A percentile compares a stretch with the other conserved stretches of the same genome.
These are phyloP conservation scores for Copsychus sechellarum DNA, from an alignment of 2,113 vertebrate species.

Conservation along the genomic window DNA sequence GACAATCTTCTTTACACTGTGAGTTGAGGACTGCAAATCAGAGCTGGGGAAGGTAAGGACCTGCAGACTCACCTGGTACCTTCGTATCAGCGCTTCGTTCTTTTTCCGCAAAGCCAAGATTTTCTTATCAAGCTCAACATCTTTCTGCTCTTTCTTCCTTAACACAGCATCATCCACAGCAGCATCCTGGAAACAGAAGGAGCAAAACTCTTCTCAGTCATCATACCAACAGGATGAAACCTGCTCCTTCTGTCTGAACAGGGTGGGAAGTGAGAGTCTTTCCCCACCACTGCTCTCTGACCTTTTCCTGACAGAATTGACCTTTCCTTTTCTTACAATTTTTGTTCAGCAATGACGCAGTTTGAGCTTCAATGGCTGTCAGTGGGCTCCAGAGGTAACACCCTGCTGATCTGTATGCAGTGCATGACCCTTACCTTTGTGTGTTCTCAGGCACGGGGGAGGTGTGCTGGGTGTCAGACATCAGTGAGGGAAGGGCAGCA, in stretches of 20 bases:
- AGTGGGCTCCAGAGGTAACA: neutral
- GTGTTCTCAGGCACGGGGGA: neutral
- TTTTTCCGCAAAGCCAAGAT: slow-evolving; percentile 92
- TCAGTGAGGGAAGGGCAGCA: neutral
- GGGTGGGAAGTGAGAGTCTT: neutral
- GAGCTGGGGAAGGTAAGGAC: neutral
- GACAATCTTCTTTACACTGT: neutral
- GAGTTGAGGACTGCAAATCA: neutral
- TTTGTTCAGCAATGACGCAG: neutral
- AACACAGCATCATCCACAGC: slow-evolving; percentile 76
- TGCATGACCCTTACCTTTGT: neutral
- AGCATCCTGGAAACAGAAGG: slow-evolving; percentile 70
- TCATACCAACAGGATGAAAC: neutral
- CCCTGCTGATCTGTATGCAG: neutral
- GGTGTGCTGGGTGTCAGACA: neutral
- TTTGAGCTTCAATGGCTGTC: neutral
- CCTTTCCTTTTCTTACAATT: neutral
- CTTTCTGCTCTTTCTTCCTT: slow-evolving; percentile 86
- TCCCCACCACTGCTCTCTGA: neutral
- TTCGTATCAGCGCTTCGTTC: slow-evolving; percentile 89
- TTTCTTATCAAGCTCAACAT: slow-evolving; percentile 90
- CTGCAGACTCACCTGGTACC: slow-evolving; percentile 85
- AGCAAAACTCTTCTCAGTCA: neutral
- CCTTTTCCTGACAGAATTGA: neutral
- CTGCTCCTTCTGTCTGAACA: neutral